Evolutionary conservation across 2,113 vertebrate genomes (phyloP).

Genomic region (Narcine bancroftii): DNA sequence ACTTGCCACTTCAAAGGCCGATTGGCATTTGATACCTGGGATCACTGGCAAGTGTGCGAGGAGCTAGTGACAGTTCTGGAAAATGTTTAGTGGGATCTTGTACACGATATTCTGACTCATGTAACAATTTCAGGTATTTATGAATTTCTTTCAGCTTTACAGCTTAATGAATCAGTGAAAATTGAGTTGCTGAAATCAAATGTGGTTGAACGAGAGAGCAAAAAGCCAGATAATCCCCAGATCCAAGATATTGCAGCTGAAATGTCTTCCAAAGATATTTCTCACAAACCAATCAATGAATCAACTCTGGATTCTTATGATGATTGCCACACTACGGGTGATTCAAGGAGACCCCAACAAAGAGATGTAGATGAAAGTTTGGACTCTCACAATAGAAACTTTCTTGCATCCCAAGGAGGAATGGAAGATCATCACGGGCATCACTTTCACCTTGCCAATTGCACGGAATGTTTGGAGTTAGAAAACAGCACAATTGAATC

Average conservation of each 20-base stretch:
- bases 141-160: constrained; percentile 60
- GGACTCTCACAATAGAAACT: constrained; percentile 51
- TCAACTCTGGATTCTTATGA: not conserved
- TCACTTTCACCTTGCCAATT: constrained; percentile 81
- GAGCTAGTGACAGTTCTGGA: not conserved
- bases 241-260: not conserved
- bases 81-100: not conserved
- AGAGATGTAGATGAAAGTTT: constrained; percentile 19
- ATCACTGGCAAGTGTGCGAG: too few relatives aligned
- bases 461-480: constrained; percentile 79
- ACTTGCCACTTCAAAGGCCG: too few relatives aligned
- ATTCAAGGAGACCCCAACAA: constrained; percentile 37
- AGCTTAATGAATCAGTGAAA: constrained; percentile 60
- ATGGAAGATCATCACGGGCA: constrained; percentile 49
- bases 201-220: not conserved
- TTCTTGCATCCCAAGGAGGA: constrained; percentile 33
- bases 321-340: not conserved
- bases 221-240: not conserved
- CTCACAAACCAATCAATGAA: not conserved
- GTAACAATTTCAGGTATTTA: constrained; percentile 25
- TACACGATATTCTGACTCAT: not conserved
- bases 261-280: not conserved
- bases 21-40: too few relatives aligned
- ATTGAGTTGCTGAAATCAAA: constrained; percentile 48
- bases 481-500: constrained; percentile 90